A percentile compares a stretch with the other conserved stretches of the same genome.
phyloP scores from a whole-genome alignment of 2,797 vertebrate species.

The Astyanax mexicanus region DNA sequence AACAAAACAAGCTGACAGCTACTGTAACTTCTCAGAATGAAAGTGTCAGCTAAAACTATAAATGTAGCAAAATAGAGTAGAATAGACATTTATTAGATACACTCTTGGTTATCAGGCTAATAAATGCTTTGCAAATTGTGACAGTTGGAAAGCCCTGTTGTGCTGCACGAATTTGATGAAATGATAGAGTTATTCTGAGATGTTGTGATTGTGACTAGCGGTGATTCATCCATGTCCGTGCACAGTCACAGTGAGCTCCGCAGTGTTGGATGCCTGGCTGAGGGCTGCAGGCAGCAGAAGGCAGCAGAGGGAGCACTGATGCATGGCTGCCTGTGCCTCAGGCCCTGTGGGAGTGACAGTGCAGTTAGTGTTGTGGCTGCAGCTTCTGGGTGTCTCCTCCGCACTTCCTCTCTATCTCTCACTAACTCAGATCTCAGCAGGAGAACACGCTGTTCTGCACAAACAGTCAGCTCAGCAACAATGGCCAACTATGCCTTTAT shows the following conservation, averaged over 20 bases:
- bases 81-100: no score
- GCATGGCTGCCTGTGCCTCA: conserved; percentile 18
- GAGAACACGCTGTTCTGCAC: conserved; percentile 37
- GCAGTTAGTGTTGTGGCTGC: conserved; percentile 45
- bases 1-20: no score
- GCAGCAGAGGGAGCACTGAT: not conserved
- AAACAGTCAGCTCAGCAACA: conserved; percentile 20
- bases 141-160: not conserved
- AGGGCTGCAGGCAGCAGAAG: conserved; percentile 22
- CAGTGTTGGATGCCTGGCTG: conserved; percentile 10
- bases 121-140: not conserved
- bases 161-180: conserved; percentile 24
- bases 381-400: conserved; percentile 48
- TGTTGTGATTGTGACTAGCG: not conserved
- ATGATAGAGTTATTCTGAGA: conserved; percentile 23
- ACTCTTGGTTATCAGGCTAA: no score
- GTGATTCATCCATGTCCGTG: conserved; percentile 25
- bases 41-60: no score
- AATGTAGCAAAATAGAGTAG: no score
- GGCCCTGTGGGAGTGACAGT: conserved; percentile 22
- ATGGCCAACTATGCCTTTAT: conserved; percentile 20
- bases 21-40: no score
- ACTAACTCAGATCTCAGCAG: conserved; percentile 21
- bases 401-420: conserved; percentile 45
- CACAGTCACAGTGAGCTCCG: not conserved